Base-by-base conservation (phyloP, 2,888 invertebrate species). In the Gisinianus flammeolus region DNA sequence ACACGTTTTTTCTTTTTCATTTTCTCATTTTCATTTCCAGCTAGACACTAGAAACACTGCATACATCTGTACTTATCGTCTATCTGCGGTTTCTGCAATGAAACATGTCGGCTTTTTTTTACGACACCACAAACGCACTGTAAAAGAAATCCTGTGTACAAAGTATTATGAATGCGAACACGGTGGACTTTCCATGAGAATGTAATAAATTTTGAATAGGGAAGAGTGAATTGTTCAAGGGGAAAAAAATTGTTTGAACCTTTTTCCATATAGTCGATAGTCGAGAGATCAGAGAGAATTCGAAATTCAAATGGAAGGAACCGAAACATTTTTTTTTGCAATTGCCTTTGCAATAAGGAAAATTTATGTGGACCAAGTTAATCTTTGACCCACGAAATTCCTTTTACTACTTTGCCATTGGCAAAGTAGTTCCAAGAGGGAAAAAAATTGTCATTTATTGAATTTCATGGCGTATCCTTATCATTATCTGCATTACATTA, bases 331-430 rank as follows among this genome's bases (percentile, higher is more conserved):
- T 35, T 35, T 8, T 35, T 35, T 35, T n/a, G n/a, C n/a, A n/a
- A n/a, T n/a, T 44, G 44, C 69, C 44, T 70, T 71, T 71, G 71
- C 71, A 71, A 71, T 71, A 71, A 54, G 54, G 26, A 71, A 22
- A 56, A 71, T 71, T 71, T 71, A 71, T 71, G 71, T 30, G 71
- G 71, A 71, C 26, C 56, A 24, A 22, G 28, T 54, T 71, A 56
- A 71, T 54, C 71, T 54, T 22, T 71, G 71, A 71, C 54, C 71
- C 56, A 16, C n/a, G 4, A 19, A 26, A 56, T 71, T 30, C 56
- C 56, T 56, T 16, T 30, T 26, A 28, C 30, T 30, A 28, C 26
- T 28, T 26, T 30, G 30, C 66, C 66, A 66, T 19, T 26, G 30
- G 16, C 30, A 5, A 30, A 28, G 26, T 4, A 31, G 8, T 58